Conservation (phyloP, 2,888 invertebrate species). For the Amphimallon solstitiale region DNA sequence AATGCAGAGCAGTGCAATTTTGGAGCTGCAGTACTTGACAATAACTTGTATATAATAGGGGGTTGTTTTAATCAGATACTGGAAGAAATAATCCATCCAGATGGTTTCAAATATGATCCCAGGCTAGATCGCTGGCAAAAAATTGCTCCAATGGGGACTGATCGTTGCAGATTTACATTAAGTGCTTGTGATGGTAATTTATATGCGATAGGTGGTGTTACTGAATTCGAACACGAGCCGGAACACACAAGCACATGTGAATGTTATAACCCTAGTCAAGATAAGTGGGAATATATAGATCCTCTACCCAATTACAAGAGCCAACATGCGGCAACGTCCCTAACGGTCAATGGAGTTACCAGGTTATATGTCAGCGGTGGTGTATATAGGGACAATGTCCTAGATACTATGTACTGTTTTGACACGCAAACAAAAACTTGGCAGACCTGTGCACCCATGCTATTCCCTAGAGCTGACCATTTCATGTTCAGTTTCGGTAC, state of each 20-base stretch:
- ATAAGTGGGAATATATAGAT: slow-evolving; percentile 70
- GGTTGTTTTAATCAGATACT: slow-evolving; percentile 77
- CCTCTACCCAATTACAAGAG: slow-evolving; percentile 69
- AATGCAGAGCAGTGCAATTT: slow-evolving; percentile 80
- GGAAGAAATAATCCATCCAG: slow-evolving; percentile 77
- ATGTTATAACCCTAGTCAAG: slow-evolving; percentile 68
- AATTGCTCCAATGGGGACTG: slow-evolving; percentile 73
- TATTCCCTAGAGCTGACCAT: slow-evolving; percentile 73
- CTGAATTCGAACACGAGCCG: slow-evolving; percentile 65
- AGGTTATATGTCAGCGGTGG: slow-evolving; percentile 63
- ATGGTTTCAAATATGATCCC: slow-evolving; percentile 72
- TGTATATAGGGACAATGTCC: slow-evolving; percentile 67
- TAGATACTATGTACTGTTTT: slow-evolving; percentile 65
- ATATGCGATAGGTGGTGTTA: slow-evolving; percentile 74
- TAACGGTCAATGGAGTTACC: slow-evolving; percentile 18
- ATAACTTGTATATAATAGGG: slow-evolving; percentile 76
- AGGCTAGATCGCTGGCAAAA: slow-evolving; percentile 73
- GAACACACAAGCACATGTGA: slow-evolving; percentile 65
- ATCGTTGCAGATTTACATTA: slow-evolving; percentile 74
- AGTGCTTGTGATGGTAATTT: slow-evolving; percentile 68
- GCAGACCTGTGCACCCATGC: slow-evolving; percentile 67
- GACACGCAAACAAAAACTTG: slow-evolving; percentile 66
- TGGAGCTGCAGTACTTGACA: slow-evolving; percentile 74
- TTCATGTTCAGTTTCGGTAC: slow-evolving; percentile 69
- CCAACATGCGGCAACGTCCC: slow-evolving; percentile 64